A percentile compares a stretch with the other conserved stretches of the same genome.
Conservation (phyloP, 1,140 invertebrate genomes). For the Venturia canescens region DNA sequence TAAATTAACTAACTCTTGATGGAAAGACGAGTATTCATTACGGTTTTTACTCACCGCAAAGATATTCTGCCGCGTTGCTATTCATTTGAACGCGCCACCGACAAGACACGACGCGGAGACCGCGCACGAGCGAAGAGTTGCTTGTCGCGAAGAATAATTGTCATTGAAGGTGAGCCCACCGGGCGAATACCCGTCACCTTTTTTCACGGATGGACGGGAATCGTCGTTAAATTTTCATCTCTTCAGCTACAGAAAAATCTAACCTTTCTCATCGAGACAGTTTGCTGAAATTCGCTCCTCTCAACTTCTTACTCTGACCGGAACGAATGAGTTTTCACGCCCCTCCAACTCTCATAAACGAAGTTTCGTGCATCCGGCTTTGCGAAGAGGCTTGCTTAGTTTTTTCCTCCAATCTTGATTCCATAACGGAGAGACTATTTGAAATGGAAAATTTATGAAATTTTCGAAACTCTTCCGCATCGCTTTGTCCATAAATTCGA, state of each 20-base stretch:
- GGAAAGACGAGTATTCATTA: constrained; percentile 51
- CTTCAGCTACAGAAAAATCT: background rate
- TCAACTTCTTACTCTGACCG: too few species aligned
- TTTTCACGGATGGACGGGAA: background rate
- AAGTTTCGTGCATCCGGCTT: too few species aligned
- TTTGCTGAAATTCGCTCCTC: background rate
- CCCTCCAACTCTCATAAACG: too few species aligned
- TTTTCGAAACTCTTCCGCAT: too few species aligned
- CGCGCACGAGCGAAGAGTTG: constrained; percentile 17
- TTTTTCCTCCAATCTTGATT: too few species aligned
- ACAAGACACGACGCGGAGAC: constrained; percentile 30
- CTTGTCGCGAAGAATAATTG: constrained; percentile 30
- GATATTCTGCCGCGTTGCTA: constrained; percentile 34
- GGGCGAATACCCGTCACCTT: background rate
- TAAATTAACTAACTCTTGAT: constrained; percentile 44
- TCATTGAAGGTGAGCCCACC: background rate
- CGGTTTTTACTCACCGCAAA: constrained; percentile 41
- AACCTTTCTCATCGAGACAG: background rate
- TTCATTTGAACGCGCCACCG: constrained; percentile 20
- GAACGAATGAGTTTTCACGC: too few species aligned
- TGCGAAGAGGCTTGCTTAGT: too few species aligned
- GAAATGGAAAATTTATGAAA: too few species aligned
- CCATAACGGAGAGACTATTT: too few species aligned
- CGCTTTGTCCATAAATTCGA: too few species aligned
- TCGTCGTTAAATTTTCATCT: constrained; percentile 22